Evolutionary conservation across 2,888 invertebrate genomes (phyloP).

Genomic region (Diogma glabrata): DNA sequence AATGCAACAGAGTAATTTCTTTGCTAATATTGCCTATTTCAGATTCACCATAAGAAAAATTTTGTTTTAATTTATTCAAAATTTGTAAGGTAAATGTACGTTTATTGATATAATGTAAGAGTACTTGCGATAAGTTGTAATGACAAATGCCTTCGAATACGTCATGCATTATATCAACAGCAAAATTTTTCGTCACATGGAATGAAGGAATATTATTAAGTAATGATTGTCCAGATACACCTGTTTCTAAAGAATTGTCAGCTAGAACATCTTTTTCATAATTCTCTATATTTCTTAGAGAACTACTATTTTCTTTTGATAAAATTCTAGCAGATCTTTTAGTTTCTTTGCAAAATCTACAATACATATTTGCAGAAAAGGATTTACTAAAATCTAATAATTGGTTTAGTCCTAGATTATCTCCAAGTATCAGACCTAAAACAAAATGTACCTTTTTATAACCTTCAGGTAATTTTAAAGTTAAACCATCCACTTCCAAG

Average conservation of each 20-base stretch:
- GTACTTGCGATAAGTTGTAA: conserved; percentile 15
- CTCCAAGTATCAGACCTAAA: conserved; percentile 13
- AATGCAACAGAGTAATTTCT: conserved; percentile 9
- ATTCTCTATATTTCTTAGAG: conserved; percentile 14
- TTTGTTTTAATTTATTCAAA: conserved; percentile 15
- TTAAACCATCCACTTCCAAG: too few species aligned
- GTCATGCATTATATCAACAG: conserved; percentile 18
- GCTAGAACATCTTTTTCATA: conserved; percentile 11
- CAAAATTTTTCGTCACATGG: conserved; percentile 15
- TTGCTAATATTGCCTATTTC: conserved; percentile 17
- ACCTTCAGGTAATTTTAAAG: too few species aligned
- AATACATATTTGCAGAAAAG: conserved; percentile 13
- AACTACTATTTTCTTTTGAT: conserved; percentile 11
- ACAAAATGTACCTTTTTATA: too few species aligned
- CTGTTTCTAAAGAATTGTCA: conserved; percentile 8
- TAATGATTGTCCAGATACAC: conserved; percentile 11
- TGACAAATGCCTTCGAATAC: too few species aligned
- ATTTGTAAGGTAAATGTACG: conserved; percentile 15
- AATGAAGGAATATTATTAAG: conserved; percentile 13
- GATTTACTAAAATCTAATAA: conserved; percentile 16
- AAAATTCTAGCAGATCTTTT: conserved; percentile 6
- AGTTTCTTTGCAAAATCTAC: conserved; percentile 14
- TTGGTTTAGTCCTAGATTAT: conserved; percentile 14
- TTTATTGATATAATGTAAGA: conserved; percentile 14
- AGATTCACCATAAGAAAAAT: conserved; percentile 18